Evolutionary conservation across 2,888 invertebrate genomes (phyloP), one percentile per base, ranked within the genome.

Genomic region (Listrodromus nycthemerus): DNA sequence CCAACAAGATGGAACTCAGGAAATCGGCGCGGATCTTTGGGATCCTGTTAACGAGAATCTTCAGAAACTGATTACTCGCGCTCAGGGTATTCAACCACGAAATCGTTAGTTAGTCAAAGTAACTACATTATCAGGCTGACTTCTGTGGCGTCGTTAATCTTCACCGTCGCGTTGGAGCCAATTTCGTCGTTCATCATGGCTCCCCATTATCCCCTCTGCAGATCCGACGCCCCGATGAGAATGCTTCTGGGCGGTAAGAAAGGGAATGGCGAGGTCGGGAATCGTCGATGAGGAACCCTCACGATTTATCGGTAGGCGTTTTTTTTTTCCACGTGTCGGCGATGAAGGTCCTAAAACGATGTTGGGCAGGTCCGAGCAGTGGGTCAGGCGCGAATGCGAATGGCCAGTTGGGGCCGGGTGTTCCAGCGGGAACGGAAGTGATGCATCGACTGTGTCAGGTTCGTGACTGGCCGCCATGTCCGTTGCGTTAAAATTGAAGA

Each of bases 401-500:
- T 65, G 55, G 24, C 41, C 50, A 21, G 58, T 65, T 66, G 58
- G 27, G 41, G 19, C 67, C 33, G 67, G 10, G 63, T 41, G 48
- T 69, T 24, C 37, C 69, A 45, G 69, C 63, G 78, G 41, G 70
- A 71, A 63, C 78, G 80, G 81, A 80, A 82, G 82, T 69, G 76
- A 83, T 85, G 79, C 86, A 85, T 83, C 85, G 88, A 83, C 76
- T 73, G 80, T 73, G 73, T 81, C 71, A 86, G 80, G 85, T 90
- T 89, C 89, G 90, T 90, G 90, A 91, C 90, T 89, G 55, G 67
- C 77, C 69, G 89, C 87, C 86, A 87, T 90, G 88, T 88, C 87
- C 88, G 87, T 85, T 86, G 82, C 85, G 85, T 88, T 88, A 86
- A 90, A 89, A 91, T 90, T 89, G 88, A 89, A 89, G 90, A 88